A percentile compares a stretch with the other conserved stretches of the same genome.
These are phyloP conservation scores for Aporophyla nigra DNA, from an alignment of 2,888 invertebrate genomes.

Conservation along the genomic window DNA sequence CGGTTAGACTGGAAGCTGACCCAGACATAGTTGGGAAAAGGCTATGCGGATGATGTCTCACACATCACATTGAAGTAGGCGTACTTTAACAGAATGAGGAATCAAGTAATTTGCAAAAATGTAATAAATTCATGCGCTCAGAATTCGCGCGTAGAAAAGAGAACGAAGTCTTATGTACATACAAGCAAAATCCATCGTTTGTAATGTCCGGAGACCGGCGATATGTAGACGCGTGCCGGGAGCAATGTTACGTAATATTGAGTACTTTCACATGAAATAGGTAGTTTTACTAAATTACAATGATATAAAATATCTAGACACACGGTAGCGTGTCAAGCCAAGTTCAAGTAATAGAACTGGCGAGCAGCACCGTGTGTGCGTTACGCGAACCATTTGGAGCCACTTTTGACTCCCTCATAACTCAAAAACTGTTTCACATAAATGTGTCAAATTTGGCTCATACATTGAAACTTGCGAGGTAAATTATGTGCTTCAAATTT, in stretches of 20 bases:
- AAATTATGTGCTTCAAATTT: too few relatives aligned
- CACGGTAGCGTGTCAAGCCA: too few relatives aligned
- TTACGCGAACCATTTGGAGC: too few relatives aligned
- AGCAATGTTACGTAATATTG: neutral
- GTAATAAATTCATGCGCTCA: neutral
- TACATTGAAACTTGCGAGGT: too few relatives aligned
- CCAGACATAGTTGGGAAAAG: too few relatives aligned
- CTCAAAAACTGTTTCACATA: too few relatives aligned
- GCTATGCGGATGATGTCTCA: too few relatives aligned
- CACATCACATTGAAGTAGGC: neutral
- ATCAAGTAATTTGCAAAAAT: neutral
- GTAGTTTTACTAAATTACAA: neutral
- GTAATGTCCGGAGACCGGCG: slow-evolving; percentile 15
- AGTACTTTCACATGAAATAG: neutral
- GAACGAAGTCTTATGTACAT: neutral
- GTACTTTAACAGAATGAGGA: neutral
- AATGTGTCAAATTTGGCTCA: too few relatives aligned
- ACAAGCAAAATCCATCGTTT: neutral
- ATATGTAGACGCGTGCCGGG: slow-evolving; percentile 15
- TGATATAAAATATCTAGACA: neutral
- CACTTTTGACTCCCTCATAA: too few relatives aligned
- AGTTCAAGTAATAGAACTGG: too few relatives aligned
- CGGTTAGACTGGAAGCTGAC: too few relatives aligned
- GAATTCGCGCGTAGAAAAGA: neutral
- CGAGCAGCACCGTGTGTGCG: too few relatives aligned